A percentile compares a stretch with the other conserved stretches of the same genome.
Conservation (phyloP, 2,888 invertebrate species). For the Heteromurus nitidus region DNA sequence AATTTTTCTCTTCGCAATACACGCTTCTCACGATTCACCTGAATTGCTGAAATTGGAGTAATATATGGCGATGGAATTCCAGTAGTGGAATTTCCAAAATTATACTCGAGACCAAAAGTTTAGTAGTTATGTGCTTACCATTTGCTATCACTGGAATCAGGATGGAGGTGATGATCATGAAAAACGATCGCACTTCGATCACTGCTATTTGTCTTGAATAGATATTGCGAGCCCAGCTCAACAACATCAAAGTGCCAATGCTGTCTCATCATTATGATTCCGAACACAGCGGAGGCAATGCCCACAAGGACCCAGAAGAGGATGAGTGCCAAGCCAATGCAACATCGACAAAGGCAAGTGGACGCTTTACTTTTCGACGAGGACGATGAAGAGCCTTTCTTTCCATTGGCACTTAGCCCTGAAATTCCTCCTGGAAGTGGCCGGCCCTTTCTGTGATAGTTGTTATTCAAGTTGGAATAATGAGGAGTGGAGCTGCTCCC, state of each 20-base stretch:
- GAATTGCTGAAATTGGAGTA: no score
- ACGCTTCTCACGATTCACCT: no score
- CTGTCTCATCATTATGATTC: slow-evolving; percentile 43
- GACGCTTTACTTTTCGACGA: slow-evolving; percentile 37
- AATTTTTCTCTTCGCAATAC: background rate
- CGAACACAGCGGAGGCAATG: slow-evolving; percentile 33
- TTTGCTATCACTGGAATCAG: background rate
- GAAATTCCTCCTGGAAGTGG: slow-evolving; percentile 48
- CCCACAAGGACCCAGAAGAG: slow-evolving; percentile 48
- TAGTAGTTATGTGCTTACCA: slow-evolving; percentile 24
- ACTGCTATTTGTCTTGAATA: slow-evolving; percentile 23
- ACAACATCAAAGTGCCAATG: slow-evolving; percentile 50
- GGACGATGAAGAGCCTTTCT: slow-evolving; percentile 51
- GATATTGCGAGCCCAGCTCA: slow-evolving; percentile 24
- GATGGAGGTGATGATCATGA: no score
- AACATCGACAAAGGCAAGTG: slow-evolving; percentile 41
- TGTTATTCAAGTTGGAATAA: slow-evolving; percentile 55
- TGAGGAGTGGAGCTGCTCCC: slow-evolving; percentile 38
- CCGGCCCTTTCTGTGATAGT: slow-evolving; percentile 48
- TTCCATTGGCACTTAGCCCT: slow-evolving; percentile 43
- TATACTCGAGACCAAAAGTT: no score
- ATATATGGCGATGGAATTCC: no score
- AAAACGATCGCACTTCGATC: slow-evolving; percentile 13
- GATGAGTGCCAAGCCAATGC: slow-evolving; percentile 19
- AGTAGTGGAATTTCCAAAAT: no score